phyloP scores from a whole-genome alignment of 1,140 invertebrate genomes.

The Drosophila pruinosa region DNA sequence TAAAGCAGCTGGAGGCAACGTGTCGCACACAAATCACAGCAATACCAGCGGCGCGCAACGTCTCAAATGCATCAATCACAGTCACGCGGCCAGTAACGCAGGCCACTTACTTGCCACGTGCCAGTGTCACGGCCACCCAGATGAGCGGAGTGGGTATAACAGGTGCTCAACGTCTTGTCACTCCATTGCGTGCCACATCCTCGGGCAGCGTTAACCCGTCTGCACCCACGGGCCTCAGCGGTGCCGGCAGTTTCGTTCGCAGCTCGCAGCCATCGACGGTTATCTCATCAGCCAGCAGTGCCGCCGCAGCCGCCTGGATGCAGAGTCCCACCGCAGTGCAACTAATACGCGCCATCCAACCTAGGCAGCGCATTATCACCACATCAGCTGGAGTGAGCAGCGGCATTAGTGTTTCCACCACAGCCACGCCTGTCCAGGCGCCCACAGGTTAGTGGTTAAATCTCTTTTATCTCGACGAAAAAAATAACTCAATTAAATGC shows the following conservation, averaged over 20 bases:
- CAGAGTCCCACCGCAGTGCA: slow-evolving; percentile 70
- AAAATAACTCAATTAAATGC: background rate
- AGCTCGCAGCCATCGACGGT: slow-evolving; percentile 75
- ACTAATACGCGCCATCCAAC: slow-evolving; percentile 75
- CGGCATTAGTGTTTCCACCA: slow-evolving; percentile 54
- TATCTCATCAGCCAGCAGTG: slow-evolving; percentile 73
- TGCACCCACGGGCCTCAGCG: slow-evolving; percentile 49
- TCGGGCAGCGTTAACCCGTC: slow-evolving; percentile 55
- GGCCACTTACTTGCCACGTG: slow-evolving; percentile 72
- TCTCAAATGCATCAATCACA: slow-evolving; percentile 79
- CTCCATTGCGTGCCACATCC: slow-evolving; percentile 69
- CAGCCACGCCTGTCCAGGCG: slow-evolving; percentile 57
- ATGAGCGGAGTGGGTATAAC: slow-evolving; percentile 66
- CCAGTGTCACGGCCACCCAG: slow-evolving; percentile 74
- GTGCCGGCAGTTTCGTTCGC: slow-evolving; percentile 68
- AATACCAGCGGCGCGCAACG: slow-evolving; percentile 74
- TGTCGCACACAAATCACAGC: slow-evolving; percentile 79
- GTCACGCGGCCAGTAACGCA: slow-evolving; percentile 75
- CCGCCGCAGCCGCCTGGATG: slow-evolving; percentile 74
- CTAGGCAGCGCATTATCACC: slow-evolving; percentile 74
- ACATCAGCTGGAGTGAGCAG: slow-evolving; percentile 57
- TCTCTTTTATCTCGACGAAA: too few species aligned
- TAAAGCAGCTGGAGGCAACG: slow-evolving; percentile 74
- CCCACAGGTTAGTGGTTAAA: slow-evolving; percentile 38
- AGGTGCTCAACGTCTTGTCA: slow-evolving; percentile 63